A percentile compares a stretch with the other conserved stretches of the same genome.
Conservation (phyloP, 1,140 invertebrate species). For the roundworm (Caenorhabditis elegans) region WBcel235 BX284602.5:10261501-10262000, state of each 20-base stretch:
- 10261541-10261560: neutral
- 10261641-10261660: neutral
- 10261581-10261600: neutral
- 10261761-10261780: neutral
- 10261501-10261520: neutral
- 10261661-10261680: slow-evolving; percentile 11
- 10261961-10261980: neutral
- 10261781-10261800: neutral
- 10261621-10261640: neutral
- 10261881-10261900: neutral
- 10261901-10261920: slow-evolving; percentile 3
- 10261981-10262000: neutral
- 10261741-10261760: neutral
- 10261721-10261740: neutral
- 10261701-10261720: neutral
- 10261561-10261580: neutral
- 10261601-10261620: neutral
- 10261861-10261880: neutral
- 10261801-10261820: neutral
- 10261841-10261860: neutral
- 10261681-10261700: neutral
- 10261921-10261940: neutral
- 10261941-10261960: slow-evolving; percentile 4
- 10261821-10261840: neutral
- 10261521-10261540: neutral